Conservation (phyloP, 2,113 vertebrate genomes). For the Arizona elegans region DNA sequence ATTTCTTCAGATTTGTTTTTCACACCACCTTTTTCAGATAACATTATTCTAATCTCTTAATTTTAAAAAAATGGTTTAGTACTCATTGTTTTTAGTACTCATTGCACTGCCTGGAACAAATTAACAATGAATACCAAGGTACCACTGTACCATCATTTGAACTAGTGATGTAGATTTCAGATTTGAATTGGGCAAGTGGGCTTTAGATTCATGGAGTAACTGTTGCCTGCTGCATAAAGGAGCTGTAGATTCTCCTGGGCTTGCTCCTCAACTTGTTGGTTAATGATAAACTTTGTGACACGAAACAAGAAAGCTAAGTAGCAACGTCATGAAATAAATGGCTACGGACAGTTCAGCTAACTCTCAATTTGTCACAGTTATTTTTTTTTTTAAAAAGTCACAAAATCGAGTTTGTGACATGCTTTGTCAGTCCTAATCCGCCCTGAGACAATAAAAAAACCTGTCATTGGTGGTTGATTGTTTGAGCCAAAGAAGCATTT, state of each 20-base stretch:
- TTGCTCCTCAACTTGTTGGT: not conserved
- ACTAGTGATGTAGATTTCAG: not conserved
- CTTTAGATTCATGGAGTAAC: not conserved
- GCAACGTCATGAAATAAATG: slow-evolving; percentile 5
- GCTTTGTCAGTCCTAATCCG: not conserved
- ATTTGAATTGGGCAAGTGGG: not conserved
- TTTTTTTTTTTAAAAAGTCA: not conserved
- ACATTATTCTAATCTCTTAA: too few relatives aligned
- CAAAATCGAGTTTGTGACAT: slow-evolving; percentile 5
- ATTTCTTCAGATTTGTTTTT: too few relatives aligned
- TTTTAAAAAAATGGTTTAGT: too few relatives aligned
- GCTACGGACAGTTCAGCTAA: not conserved
- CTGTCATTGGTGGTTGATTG: not conserved
- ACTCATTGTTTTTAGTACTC: too few relatives aligned
- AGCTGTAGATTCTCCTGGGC: too few relatives aligned
- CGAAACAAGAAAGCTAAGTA: not conserved
- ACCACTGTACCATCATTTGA: not conserved
- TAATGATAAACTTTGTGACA: not conserved
- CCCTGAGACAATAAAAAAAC: not conserved
- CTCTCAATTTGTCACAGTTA: slow-evolving; percentile 1
- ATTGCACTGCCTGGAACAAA: too few relatives aligned
- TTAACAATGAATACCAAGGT: too few relatives aligned
- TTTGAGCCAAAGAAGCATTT: not conserved
- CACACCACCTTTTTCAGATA: too few relatives aligned
- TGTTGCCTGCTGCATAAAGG: not conserved